Evolutionary conservation across 37 sponge, comb jelly and placozoan species (phyloP), one percentile per base, ranked within the genome.

Genomic region (Dysidea cf. avara): DNA sequence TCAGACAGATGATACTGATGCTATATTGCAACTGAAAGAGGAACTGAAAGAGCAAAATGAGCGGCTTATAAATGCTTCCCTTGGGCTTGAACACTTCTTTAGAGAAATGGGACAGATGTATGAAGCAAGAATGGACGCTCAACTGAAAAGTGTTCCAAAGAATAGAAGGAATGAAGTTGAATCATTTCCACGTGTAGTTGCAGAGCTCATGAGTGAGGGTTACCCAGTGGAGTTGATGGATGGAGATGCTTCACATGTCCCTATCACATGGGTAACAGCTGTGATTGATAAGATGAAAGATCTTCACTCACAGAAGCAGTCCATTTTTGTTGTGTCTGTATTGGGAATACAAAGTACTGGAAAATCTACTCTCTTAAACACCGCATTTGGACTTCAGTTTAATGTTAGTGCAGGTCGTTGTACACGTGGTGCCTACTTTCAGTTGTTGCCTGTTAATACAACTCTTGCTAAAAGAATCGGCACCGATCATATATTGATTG

Each of bases 191-290:
- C 7, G 5, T 12, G 54, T 79, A 3, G 80, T 69, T 58, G 80
- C 80, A 30, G 69, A 79, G 7, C 52, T 79, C 3, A 46, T 79
- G 28, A 2, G 56, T 79, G 61, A 68, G 40, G 78, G 78, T 14
- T 66, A 77, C 43, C 78, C 78, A 1, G 30, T 77, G 1, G 78
- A 77, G 43, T 32, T 77, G 31, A 29, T 77, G 37, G 78, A 77
- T 65, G 78, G 78, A 21, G 78, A 77, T 65, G 80, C 62, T 56
- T 36, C 80, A 39, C 69, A 79, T 69, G 80, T 79, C 9, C 80
- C 80, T n/a, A 26, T 60, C 14, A 29, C 26, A 14, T 79, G 80
- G 80, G 70, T 68, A 2, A 57, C 33, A 7, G 70, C 68, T 16
- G 80, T 79, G 4, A 57, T 79, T 29, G 25, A 79, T 26, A 20